These are phyloP conservation scores for Cephus rjabovi DNA, from an alignment of 2,888 invertebrate species.

Conservation along the genomic window DNA sequence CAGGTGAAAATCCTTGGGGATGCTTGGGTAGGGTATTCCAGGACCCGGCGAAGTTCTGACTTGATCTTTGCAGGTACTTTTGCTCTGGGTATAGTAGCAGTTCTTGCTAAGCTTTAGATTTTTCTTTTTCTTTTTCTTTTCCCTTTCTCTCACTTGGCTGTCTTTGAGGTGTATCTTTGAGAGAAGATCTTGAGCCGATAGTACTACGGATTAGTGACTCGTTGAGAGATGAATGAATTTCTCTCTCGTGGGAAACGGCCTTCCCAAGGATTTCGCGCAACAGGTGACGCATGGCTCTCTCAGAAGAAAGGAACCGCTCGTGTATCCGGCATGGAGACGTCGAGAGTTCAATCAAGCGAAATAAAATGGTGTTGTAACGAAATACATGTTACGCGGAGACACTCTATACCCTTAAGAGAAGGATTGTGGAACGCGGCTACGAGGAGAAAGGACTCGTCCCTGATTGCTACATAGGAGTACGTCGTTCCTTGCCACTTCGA, in stretches of 20 bases:
- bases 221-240: background rate
- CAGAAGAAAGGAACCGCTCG: background rate
- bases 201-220: background rate
- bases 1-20: conserved; percentile 1
- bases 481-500: background rate
- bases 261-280: background rate
- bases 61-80: background rate
- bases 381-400: background rate
- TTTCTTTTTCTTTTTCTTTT: too few relatives aligned
- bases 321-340: background rate
- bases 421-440: background rate
- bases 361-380: background rate
- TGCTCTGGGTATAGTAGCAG: conserved; percentile 1
- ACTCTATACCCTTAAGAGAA: background rate
- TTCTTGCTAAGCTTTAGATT: background rate
- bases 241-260: background rate
- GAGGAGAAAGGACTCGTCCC: background rate
- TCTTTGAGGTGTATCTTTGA: background rate
- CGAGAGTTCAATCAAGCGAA: background rate
- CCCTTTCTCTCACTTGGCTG: background rate
- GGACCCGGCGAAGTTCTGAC: background rate
- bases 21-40: background rate
- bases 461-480: background rate
- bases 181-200: background rate
- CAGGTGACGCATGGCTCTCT: background rate